Evolutionary conservation across 2,888 invertebrate genomes (phyloP).

Genomic region (Pachliopta kotzebuea): DNA sequence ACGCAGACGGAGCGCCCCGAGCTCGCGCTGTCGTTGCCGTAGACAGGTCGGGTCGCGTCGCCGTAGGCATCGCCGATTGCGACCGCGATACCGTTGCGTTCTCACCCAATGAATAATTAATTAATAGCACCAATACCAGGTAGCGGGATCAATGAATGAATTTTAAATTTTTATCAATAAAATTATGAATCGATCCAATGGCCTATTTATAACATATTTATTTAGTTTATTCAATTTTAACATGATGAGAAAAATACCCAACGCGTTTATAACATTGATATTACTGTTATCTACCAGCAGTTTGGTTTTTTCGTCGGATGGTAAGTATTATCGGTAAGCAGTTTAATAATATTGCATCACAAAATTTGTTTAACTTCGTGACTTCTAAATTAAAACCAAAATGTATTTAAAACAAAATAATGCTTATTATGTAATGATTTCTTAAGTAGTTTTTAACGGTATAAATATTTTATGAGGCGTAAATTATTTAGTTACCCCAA

Average conservation of each 20-base stretch:
- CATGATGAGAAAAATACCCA: constrained; percentile 12
- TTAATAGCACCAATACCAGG: constrained; percentile 64
- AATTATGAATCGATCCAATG: not conserved
- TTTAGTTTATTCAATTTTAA: constrained; percentile 32
- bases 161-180: constrained; percentile 33
- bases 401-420: not conserved
- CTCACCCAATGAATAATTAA: constrained; percentile 67
- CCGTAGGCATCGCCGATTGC: constrained; percentile 40
- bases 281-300: constrained; percentile 38
- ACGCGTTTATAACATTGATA: constrained; percentile 13
- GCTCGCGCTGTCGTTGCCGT: constrained; percentile 43
- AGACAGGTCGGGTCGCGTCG: constrained; percentile 44
- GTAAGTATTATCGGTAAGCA: constrained; percentile 49
- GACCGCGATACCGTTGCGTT: constrained; percentile 37
- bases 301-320: constrained; percentile 61
- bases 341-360: not conserved
- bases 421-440: not conserved
- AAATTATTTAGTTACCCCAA: not conserved
- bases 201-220: not conserved
- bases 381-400: not conserved
- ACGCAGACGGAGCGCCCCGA: constrained; percentile 55
- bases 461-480: not conserved
- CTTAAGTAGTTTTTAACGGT: not conserved
- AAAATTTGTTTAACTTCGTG: not conserved
- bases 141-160: constrained; percentile 64